Evolutionary conservation across 2,888 invertebrate species (phyloP), one percentile per base, ranked within the genome.

Genomic region (Standfussiana lucernea): DNA sequence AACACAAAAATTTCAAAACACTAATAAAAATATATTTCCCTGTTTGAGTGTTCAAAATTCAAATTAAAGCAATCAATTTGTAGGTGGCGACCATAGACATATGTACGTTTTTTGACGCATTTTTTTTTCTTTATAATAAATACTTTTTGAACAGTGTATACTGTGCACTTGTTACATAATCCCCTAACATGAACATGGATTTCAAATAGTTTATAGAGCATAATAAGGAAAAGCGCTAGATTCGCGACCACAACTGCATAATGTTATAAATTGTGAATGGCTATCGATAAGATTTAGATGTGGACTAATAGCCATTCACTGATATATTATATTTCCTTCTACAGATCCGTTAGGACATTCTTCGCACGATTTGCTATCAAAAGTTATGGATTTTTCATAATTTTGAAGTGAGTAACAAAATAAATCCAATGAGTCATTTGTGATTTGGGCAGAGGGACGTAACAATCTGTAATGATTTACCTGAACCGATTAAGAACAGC

Each of bases 141-240:
- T n/a, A 40, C 35, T 64, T 40, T 64, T 40, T n/a, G 64, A 64
- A n/a, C 64, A 15, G n/a, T 11, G 13, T n/a, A n/a, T 37, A n/a
- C n/a, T 35, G 50, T 35, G 59, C 45, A 70, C 40, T 71, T 65
- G 64, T 75, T 82, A 59, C 68, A 45, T 32, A 72, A 62, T 64
- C n/a, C n/a, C n/a, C 35, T 61, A 61, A 73, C 40, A 53, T 62
- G 28, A 72, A 69, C 72, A 65, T 72, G 74, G 61, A 79, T 83
- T 83, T 80, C 47, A 71, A 40, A 75, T 68, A 73, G 71, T 79
- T 75, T 72, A 79, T 77, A 75, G 65, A 47, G 53, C 35, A 56
- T 71, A 77, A 77, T 77, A 86, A 73, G 86, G 83, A 86, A 86
- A 68, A 78, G 78, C 24, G 53, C 83, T 65, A 65, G 72, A 64